phyloP scores from a whole-genome alignment of 23 tunicate genomes.

The Halocynthia aurantium region DNA sequence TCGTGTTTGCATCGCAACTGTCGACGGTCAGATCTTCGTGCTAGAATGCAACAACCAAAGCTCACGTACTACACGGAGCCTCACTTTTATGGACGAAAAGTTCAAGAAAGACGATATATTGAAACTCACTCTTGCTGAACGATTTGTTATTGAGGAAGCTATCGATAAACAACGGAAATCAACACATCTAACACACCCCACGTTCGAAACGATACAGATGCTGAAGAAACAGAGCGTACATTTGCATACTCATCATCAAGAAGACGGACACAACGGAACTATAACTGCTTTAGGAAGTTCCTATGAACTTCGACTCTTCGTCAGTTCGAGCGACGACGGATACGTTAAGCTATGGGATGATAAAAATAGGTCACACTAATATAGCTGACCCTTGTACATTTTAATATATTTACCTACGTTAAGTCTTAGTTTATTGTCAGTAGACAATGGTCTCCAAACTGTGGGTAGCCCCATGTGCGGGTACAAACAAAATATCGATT shows the following conservation, averaged over 20 bases:
- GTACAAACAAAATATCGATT: too few species aligned
- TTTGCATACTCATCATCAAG: conserved; percentile 37
- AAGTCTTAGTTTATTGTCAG: too few species aligned
- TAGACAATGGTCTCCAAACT: too few species aligned
- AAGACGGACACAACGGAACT: conserved; percentile 49
- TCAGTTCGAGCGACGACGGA: conserved; percentile 68
- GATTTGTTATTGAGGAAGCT: neutral
- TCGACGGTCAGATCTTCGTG: conserved; percentile 28
- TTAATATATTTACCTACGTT: too few species aligned
- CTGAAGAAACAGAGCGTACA: neutral
- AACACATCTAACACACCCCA: neutral
- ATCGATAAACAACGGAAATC: neutral
- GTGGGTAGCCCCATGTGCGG: too few species aligned
- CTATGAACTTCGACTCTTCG: conserved; percentile 43
- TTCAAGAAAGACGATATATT: neutral
- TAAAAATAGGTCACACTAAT: conserved; percentile 41
- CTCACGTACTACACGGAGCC: neutral
- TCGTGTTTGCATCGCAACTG: conserved; percentile 30
- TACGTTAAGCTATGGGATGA: conserved; percentile 85
- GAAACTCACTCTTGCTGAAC: neutral
- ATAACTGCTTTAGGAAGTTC: conserved; percentile 53
- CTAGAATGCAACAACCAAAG: conserved; percentile 13
- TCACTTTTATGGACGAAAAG: neutral
- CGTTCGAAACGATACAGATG: neutral
- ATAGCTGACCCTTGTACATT: too few species aligned